Evolutionary conservation across 92 coral and sea anemone genomes (phyloP), one percentile per base, ranked within the genome.

Genomic region (Heliopora coerulea): DNA sequence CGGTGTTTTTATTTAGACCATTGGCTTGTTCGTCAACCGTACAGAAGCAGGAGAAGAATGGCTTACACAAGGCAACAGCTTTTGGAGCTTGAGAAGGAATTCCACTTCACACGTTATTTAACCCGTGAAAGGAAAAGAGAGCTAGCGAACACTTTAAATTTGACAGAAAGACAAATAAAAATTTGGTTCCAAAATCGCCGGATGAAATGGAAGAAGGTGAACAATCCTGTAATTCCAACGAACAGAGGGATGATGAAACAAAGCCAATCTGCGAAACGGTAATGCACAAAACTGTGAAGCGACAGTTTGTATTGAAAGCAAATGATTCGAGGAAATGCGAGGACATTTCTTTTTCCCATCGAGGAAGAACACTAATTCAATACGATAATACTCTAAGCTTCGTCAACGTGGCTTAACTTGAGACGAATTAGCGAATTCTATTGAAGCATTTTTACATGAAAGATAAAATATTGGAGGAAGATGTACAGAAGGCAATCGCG

Each of bases 101-200:
- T 95, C 69, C 99, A 95, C 65, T 95, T 95, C 79, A 95, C 99
- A 48, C 83, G 99, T 52, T 95, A 95, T 58, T 83, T 95, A 40
- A 95, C 99, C 20, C 91, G 91, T 74, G 99, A 95, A 42, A 85
- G 99, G 58, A 91, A 96, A 33, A 73, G 96, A 12, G 99, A 95
- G 74, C 68, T 95, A 84, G 88, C 99, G 12, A 56, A 85, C 56
- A 86, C 84, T 87, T 66, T 95, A 54, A 83, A 88, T 35, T 92
- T 95, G 63, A 85, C 99, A 10, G 99, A 95, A 80, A 64, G 99
- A 40, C 99, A 95, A 87, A 89, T 95, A 26, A 95, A 95, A 85
- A 95, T 95, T 41, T 95, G 99, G 99, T 95, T 95, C 78, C 99
- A 95, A 62, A 95, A 95, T 79, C 96, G 99, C 31, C 86, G 99